Evolutionary conservation across 2,888 invertebrate genomes (phyloP).

Genomic region (Drosophila dives): DNA sequence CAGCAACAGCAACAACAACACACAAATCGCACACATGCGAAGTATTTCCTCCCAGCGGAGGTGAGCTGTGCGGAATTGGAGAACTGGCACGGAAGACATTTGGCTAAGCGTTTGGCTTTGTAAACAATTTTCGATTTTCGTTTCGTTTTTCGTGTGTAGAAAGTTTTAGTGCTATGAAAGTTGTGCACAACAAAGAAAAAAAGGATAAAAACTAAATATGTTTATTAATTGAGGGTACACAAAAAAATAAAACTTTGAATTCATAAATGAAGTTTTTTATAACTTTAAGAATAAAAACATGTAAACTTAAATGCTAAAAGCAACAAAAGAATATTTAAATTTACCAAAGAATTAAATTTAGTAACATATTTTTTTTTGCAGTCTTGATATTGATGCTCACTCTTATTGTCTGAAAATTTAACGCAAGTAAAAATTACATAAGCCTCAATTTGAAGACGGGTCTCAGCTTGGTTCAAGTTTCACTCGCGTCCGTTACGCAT

Average conservation of each 20-base stretch:
- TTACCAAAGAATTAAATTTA: neutral
- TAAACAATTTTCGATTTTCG: conserved; percentile 80
- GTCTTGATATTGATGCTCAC: neutral
- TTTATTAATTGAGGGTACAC: conserved; percentile 3
- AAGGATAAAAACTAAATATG: conserved; percentile 4
- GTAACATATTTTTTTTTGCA: neutral
- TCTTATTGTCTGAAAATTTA: conserved; percentile 40
- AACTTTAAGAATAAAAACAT: neutral
- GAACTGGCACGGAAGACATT: conserved; percentile 78
- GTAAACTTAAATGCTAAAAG: neutral
- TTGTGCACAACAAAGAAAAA: conserved; percentile 33
- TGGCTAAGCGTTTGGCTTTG: conserved; percentile 79
- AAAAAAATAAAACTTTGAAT: neutral
- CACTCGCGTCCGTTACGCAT: conserved; percentile 49
- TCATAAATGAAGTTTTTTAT: neutral
- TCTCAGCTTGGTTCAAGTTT: conserved; percentile 36
- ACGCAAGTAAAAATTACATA: conserved; percentile 32
- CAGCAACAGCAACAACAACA: conserved; percentile 10
- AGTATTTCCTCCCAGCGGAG: conserved; percentile 65
- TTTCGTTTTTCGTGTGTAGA: conserved; percentile 68
- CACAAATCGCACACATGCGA: conserved; percentile 34
- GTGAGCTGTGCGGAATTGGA: conserved; percentile 40
- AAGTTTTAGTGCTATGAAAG: conserved; percentile 66
- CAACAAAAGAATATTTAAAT: neutral
- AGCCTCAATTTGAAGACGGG: conserved; percentile 28